These are phyloP conservation scores for Sipunculus nudus DNA, from an alignment of 2,888 invertebrate genomes.

Conservation along the genomic window DNA sequence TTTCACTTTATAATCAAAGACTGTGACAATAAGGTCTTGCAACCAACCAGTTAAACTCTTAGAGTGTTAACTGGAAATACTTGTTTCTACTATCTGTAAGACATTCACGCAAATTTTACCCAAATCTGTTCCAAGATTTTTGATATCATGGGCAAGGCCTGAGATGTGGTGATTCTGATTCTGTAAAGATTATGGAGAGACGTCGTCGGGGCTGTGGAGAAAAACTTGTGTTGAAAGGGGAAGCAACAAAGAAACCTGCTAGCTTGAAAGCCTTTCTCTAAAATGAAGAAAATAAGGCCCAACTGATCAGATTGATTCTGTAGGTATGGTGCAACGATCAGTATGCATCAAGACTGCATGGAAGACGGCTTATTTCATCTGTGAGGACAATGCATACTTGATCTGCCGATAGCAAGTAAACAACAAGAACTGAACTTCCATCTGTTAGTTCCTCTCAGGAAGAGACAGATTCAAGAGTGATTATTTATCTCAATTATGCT, in stretches of 20 bases:
- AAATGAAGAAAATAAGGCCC: constrained; percentile 20
- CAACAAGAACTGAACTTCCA: too few relatives aligned
- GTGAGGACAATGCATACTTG: constrained; percentile 16
- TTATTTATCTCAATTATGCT: constrained; percentile 23
- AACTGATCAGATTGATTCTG: constrained; percentile 8
- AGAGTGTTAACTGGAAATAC: too few relatives aligned
- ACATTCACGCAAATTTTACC: too few relatives aligned
- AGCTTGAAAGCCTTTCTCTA: constrained; percentile 10
- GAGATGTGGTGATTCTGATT: too few relatives aligned
- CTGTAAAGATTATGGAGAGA: constrained; percentile 15
- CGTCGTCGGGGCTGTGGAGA: constrained; percentile 2
- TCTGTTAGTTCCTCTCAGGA: constrained; percentile 22
- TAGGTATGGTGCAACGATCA: constrained; percentile 22
- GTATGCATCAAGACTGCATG: constrained; percentile 9
- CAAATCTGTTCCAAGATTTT: too few relatives aligned
- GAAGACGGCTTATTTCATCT: constrained; percentile 13
- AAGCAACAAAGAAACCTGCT: constrained; percentile 5
- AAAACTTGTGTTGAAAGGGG: constrained; percentile 8
- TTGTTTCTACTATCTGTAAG: too few relatives aligned
- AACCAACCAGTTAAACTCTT: too few relatives aligned
- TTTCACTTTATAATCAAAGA: too few relatives aligned
- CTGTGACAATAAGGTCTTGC: too few relatives aligned
- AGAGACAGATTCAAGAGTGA: constrained; percentile 14
- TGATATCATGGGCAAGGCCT: too few relatives aligned
- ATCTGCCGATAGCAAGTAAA: constrained; percentile 12